A percentile compares a stretch with the other conserved stretches of the same genome.
These are phyloP conservation scores for Piprites chloris DNA, from an alignment of 2,113 vertebrate genomes.

Conservation along the genomic window DNA sequence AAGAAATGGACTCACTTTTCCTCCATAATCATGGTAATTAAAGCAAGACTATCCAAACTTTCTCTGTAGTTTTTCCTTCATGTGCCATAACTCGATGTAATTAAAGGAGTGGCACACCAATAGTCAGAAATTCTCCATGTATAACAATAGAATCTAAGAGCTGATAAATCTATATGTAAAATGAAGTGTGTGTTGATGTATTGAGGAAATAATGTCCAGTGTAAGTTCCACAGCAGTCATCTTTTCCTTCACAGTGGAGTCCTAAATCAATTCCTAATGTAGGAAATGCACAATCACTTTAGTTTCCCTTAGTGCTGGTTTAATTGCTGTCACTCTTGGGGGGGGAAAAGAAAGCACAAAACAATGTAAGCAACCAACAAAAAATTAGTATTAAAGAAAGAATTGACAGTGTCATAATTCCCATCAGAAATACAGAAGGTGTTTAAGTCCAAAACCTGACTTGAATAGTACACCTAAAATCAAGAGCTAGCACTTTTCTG, in stretches of 20 bases:
- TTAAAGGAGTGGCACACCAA: background rate
- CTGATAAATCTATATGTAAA: background rate
- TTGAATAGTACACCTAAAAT: constrained; percentile 36
- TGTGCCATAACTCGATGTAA: background rate
- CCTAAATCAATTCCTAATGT: background rate
- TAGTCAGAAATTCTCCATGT: background rate
- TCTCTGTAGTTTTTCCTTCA: background rate
- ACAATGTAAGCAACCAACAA: background rate
- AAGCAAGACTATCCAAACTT: background rate
- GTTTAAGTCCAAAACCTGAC: constrained; percentile 15
- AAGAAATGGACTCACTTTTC: background rate
- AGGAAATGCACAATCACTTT: background rate
- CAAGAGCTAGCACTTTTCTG: background rate
- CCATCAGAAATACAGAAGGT: background rate
- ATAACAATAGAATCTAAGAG: background rate
- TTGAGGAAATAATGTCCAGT: background rate
- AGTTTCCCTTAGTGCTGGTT: background rate
- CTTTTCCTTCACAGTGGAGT: background rate
- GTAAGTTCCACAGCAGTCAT: background rate
- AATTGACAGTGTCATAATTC: background rate
- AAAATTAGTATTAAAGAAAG: background rate
- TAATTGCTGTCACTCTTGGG: background rate
- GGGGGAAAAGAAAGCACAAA: accelerated
- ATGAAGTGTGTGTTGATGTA: background rate
- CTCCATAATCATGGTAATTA: background rate